Conservation (phyloP, 2,797 vertebrate genomes). For the Halcyon leucocephala region DNA sequence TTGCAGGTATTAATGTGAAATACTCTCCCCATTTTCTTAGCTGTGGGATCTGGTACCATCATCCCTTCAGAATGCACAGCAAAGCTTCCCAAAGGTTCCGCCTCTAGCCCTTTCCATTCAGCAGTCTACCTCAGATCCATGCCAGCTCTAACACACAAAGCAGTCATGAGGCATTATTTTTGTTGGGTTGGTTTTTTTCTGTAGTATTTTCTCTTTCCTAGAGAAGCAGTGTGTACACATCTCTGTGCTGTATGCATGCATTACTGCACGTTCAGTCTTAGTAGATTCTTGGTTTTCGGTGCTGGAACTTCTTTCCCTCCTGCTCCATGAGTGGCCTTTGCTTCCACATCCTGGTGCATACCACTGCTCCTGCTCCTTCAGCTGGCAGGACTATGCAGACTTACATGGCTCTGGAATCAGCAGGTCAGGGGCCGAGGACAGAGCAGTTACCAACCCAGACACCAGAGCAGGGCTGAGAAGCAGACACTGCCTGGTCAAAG, state of each 20-base stretch:
- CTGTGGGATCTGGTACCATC: not conserved
- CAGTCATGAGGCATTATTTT: not conserved
- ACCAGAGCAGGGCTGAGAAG: rapidly evolving
- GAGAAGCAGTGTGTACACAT: not conserved
- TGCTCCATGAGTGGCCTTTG: rapidly evolving
- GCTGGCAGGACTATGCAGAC: rapidly evolving
- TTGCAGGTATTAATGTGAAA: not conserved
- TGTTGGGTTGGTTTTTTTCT: not conserved
- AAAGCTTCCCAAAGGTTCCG: not conserved
- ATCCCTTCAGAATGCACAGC: not conserved
- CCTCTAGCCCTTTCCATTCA: not conserved
- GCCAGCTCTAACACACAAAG: not conserved
- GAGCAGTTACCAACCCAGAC: no score
- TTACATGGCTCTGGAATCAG: not conserved
- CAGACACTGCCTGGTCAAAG: not conserved
- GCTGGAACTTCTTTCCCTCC: not conserved
- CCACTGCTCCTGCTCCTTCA: not conserved
- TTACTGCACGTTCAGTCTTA: not conserved
- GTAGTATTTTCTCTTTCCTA: not conserved
- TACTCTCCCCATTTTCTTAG: not conserved
- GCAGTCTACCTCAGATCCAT: not conserved
- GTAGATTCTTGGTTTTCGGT: not conserved
- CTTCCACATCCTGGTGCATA: rapidly evolving
- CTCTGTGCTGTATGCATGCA: rapidly evolving
- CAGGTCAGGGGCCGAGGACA: not conserved